Percentiles rank a stretch among this genome's conserved stretches.
Evolutionary conservation across 2,797 vertebrate species (phyloP).

Genomic region (Poeciliopsis paucimaculata): DNA sequence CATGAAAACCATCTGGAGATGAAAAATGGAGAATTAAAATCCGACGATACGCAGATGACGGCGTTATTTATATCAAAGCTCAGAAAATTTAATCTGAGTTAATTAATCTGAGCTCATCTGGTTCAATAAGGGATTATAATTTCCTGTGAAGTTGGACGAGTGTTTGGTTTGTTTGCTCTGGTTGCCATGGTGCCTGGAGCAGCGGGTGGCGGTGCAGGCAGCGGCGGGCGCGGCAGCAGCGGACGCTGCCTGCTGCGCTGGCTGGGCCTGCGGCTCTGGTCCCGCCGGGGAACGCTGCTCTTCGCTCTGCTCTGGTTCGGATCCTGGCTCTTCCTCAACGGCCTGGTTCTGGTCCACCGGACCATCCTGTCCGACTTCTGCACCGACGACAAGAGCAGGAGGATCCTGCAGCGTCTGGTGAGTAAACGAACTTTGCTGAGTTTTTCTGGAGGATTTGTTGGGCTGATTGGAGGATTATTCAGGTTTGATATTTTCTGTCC

Average conservation of each 20-base stretch:
- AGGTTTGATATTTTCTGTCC: neutral
- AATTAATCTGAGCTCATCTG: neutral
- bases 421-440: conserved; percentile 27
- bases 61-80: neutral
- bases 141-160: neutral
- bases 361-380: conserved; percentile 89
- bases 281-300: conserved; percentile 78
- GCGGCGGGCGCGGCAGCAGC: conserved; percentile 2
- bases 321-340: conserved; percentile 85
- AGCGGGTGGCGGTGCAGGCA: neutral
- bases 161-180: neutral
- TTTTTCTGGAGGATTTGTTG: neutral
- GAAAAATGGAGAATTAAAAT: neutral
- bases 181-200: conserved; percentile 50
- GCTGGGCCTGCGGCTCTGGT: conserved; percentile 77
- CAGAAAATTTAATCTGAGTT: neutral
- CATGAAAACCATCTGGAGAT: conserved; percentile 12
- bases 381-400: conserved; percentile 88
- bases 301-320: conserved; percentile 85
- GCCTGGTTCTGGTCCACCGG: conserved; percentile 86
- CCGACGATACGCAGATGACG: neutral
- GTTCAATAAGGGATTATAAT: neutral
- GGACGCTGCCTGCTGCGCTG: conserved; percentile 67
- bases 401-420: conserved; percentile 92
- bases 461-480: neutral